Evolutionary conservation across 2,797 vertebrate genomes (phyloP), one percentile per base, ranked within the genome.

Genomic region (Tachyglossus aculeatus): DNA sequence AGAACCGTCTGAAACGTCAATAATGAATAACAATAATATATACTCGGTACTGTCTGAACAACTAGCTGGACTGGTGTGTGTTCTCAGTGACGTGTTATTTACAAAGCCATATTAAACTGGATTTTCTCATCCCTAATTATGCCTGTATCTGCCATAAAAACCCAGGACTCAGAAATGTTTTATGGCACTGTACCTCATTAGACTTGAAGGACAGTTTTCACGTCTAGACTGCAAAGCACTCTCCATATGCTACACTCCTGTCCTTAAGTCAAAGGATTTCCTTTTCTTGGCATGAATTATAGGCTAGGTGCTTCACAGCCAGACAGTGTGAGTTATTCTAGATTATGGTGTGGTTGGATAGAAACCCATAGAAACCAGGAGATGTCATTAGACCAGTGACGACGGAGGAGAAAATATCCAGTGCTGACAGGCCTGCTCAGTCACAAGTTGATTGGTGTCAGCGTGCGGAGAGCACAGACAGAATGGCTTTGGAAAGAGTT

Each of bases 331-430:
- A 78, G 71, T 87, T 92, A 87, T 78, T 80, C 71, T 74, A 77
- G 73, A 88, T 88, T 89, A 84, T 18, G 59, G 52, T 78, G 40
- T 25, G 86, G 78, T 72, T 83, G 80, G 77, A 85, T 77, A 88
- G 58, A 84, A 91, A 90, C 85, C 77, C 45, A 43, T 87, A 90
- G 81, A 88, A 87, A 90, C 85, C 84, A 87, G 85, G 78, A 86
- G 78, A 90, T 84, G 81, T 88, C 89, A 83, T 90, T 92, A 90
- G 86, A 83, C 83, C 81, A 85, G 10, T 18, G 81, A 87, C 85
- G 88, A 73, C 69, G 74, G 58, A 89, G 50, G 71, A 87, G 81
- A 86, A 91, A 87, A 81, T 87, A 88, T 38, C 80, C 76, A 64
- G 69, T 31, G 86, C 80, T 91, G 88, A 91, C 88, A 92, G 86